Base-by-base conservation (phyloP, 2,888 invertebrate genomes). In the Scaptodrosophila latifasciaeformis region DNA sequence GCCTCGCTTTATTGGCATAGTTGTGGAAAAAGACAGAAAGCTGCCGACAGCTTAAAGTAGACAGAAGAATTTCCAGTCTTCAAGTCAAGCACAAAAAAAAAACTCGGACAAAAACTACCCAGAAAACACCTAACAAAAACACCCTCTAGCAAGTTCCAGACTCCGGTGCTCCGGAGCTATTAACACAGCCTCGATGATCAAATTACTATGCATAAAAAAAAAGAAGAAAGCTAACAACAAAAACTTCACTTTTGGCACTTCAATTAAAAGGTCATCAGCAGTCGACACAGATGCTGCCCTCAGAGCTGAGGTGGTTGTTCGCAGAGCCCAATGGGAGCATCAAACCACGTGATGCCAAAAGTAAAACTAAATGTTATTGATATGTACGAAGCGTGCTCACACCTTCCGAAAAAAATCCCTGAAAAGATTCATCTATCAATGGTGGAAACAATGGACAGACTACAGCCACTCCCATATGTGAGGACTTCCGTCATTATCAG, bases 191-290 rank as follows among this genome's bases (percentile, higher is more conserved):
- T 27, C 27, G 27, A 9, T 27, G 5, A 65, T 62, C 43, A 35
- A 63, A 67, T 70, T 59, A 56, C 35, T 29, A 30, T 27, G 12
- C 39, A 42, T 12, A 44, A 35, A 29, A n/a, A 40, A 47, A 35
- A 39, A 48, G 13, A n/a, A n/a, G n/a, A n/a, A n/a, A n/a, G 21
- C 13, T n/a, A 13, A 27, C 46, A 52, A 43, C 37, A 40, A 27
- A 21, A 54, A 45, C 54, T 62, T 35, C 39, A 18, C 45, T 53
- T 44, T 44, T 66, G 48, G 45, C 53, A 76, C 76, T 80, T 75
- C 82, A 84, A 83, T 84, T 84, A 83, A 80, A 82, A 81, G 78
- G 72, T 68, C 83, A 84, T 83, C 83, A 83, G 55, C 74, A 77
- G 77, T 74, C 72, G 67, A 64, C 75, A 81, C 76, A 76, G 76